Percentiles rank a stretch among this genome's conserved stretches.
These are phyloP conservation scores for Drosophila busckii DNA, from an alignment of 1,140 invertebrate species.

Conservation along the genomic window DNA sequence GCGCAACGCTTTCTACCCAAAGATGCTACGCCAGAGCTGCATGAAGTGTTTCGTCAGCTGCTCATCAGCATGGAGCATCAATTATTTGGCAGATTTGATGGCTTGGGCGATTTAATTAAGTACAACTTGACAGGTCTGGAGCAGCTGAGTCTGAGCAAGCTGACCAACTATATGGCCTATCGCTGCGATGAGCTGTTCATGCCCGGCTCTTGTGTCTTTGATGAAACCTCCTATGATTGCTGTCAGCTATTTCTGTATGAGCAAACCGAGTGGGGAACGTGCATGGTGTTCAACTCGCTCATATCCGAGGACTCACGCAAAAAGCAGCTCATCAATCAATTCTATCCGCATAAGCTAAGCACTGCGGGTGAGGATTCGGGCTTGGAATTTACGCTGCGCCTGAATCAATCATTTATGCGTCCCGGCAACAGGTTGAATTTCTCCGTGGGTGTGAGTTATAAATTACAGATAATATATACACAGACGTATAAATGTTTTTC, in stretches of 20 bases:
- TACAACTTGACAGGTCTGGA: slow-evolving; percentile 8
- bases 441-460: slow-evolving; percentile 37
- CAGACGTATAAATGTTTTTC: neutral
- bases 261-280: slow-evolving; percentile 50
- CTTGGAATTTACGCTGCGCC: slow-evolving; percentile 35
- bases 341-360: slow-evolving; percentile 51
- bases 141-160: slow-evolving; percentile 5
- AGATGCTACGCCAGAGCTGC: slow-evolving; percentile 13
- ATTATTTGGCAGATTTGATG: slow-evolving; percentile 33
- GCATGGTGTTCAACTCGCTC: slow-evolving; percentile 64
- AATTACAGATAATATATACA: neutral
- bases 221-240: slow-evolving; percentile 51
- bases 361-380: slow-evolving; percentile 57
- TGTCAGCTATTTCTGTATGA: slow-evolving; percentile 57
- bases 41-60: slow-evolving; percentile 30
- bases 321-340: slow-evolving; percentile 44
- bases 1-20: slow-evolving; percentile 40
- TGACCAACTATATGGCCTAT: slow-evolving; percentile 49
- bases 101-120: slow-evolving; percentile 1
- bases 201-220: slow-evolving; percentile 47
- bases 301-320: slow-evolving; percentile 58
- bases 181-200: slow-evolving; percentile 63
- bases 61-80: slow-evolving; percentile 38
- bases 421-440: slow-evolving; percentile 15
- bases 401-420: slow-evolving; percentile 24